phyloP scores from a whole-genome alignment of 2,113 vertebrate genomes.

The Ctenodactylus gundi region DNA sequence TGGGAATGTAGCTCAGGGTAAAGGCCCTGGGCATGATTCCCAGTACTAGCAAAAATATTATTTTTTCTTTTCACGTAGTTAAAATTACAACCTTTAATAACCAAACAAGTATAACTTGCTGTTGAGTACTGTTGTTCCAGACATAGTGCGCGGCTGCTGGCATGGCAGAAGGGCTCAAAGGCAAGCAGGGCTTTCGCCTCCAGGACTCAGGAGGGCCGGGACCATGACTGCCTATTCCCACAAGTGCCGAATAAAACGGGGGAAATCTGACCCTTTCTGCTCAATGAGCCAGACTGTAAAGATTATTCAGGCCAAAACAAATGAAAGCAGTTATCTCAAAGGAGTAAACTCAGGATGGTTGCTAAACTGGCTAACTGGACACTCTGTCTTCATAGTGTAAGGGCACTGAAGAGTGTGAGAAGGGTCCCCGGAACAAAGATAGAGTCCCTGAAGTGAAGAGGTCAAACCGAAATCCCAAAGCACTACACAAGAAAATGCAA shows the following conservation, averaged over 20 bases:
- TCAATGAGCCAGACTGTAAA: neutral
- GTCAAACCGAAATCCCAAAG: neutral
- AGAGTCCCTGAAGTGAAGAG: too few relatives aligned
- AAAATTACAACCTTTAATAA: slow-evolving; percentile 34
- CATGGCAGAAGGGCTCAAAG: neutral
- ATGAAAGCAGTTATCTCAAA: neutral
- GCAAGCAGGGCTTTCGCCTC: neutral
- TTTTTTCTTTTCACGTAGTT: neutral
- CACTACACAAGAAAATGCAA: neutral
- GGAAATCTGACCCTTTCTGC: neutral
- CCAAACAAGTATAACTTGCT: neutral
- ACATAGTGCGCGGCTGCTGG: neutral
- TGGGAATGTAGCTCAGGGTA: too few relatives aligned
- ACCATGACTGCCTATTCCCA: neutral
- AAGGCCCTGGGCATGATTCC: too few relatives aligned
- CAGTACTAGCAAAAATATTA: too few relatives aligned
- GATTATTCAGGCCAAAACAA: neutral
- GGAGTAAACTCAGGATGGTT: neutral
- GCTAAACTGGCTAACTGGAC: neutral
- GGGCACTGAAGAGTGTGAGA: neutral
- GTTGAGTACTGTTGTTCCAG: neutral
- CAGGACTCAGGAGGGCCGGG: neutral
- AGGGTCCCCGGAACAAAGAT: too few relatives aligned
- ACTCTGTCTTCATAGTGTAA: neutral
- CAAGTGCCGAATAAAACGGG: neutral